Conservation (phyloP, 2,888 invertebrate species). For the Napeogenes inachia region DNA sequence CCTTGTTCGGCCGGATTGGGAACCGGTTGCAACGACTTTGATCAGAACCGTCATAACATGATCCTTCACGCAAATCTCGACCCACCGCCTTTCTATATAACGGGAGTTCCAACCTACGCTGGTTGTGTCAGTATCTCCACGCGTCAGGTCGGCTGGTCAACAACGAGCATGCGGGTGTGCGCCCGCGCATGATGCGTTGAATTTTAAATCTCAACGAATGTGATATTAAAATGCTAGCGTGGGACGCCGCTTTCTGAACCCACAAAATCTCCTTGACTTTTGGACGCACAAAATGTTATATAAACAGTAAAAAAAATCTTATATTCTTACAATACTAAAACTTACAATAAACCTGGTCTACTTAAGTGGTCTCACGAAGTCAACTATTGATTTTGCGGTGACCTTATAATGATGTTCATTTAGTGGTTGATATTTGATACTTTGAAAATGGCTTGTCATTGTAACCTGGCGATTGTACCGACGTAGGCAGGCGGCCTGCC, state of each 20-base stretch:
- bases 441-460: slow-evolving; percentile 8
- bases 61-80: slow-evolving; percentile 9
- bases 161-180: slow-evolving; percentile 28
- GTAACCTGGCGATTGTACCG: slow-evolving; percentile 14
- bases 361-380: slow-evolving; percentile 2
- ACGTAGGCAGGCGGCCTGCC: slow-evolving; percentile 22
- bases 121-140: slow-evolving; percentile 23
- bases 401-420: slow-evolving; percentile 13
- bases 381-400: slow-evolving; percentile 8
- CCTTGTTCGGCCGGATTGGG: slow-evolving; percentile 49
- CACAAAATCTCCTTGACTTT: slow-evolving; percentile 20
- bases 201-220: slow-evolving; percentile 23
- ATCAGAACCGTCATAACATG: slow-evolving; percentile 37
- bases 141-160: slow-evolving; percentile 21
- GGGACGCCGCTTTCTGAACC: slow-evolving; percentile 20
- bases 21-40: slow-evolving; percentile 66
- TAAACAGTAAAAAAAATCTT: background rate
- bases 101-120: slow-evolving; percentile 21
- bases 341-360: background rate
- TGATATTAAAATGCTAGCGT: slow-evolving; percentile 18
- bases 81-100: slow-evolving; percentile 1
- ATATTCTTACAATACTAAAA: background rate
- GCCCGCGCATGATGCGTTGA: slow-evolving; percentile 19
- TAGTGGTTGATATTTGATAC: slow-evolving; percentile 4
- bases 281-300: slow-evolving; percentile 6